Conservation (phyloP, 2,888 invertebrate species). For the Amiota minor region DNA sequence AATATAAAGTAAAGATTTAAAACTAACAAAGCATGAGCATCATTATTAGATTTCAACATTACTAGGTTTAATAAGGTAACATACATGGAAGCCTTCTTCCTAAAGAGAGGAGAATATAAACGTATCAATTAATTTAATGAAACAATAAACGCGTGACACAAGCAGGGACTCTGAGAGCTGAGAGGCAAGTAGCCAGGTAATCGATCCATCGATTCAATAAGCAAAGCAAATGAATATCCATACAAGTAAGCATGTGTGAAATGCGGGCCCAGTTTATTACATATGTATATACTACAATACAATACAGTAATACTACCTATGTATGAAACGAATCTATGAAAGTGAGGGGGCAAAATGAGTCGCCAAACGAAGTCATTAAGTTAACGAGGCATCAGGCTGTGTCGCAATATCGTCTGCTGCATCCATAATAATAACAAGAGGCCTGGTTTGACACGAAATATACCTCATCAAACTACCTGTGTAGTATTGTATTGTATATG, state of each 20-base stretch:
- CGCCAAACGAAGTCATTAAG: slow-evolving; percentile 18
- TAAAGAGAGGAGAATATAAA: neutral
- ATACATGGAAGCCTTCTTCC: too few relatives aligned
- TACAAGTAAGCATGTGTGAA: neutral
- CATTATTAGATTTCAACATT: neutral
- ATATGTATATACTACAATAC: neutral
- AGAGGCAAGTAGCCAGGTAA: neutral
- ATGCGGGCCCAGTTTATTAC: slow-evolving; percentile 16
- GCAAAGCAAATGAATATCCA: neutral
- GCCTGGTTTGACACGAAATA: neutral
- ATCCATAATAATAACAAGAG: neutral
- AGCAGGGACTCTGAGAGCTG: too few relatives aligned
- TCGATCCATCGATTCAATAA: slow-evolving; percentile 14
- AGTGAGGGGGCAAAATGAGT: too few relatives aligned
- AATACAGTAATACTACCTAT: neutral
- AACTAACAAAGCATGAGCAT: neutral
- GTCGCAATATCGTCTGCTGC: slow-evolving; percentile 7
- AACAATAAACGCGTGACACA: neutral
- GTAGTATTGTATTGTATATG: neutral
- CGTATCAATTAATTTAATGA: slow-evolving; percentile 26
- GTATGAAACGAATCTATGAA: neutral
- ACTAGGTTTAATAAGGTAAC: too few relatives aligned
- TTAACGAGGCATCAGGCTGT: slow-evolving; percentile 14
- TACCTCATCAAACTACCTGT: neutral
- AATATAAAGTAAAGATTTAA: neutral